A percentile compares a stretch with the other conserved stretches of the same genome.
Evolutionary conservation across 2,113 vertebrate genomes (phyloP).

Genomic region (Melanotaenia duboulayi): DNA sequence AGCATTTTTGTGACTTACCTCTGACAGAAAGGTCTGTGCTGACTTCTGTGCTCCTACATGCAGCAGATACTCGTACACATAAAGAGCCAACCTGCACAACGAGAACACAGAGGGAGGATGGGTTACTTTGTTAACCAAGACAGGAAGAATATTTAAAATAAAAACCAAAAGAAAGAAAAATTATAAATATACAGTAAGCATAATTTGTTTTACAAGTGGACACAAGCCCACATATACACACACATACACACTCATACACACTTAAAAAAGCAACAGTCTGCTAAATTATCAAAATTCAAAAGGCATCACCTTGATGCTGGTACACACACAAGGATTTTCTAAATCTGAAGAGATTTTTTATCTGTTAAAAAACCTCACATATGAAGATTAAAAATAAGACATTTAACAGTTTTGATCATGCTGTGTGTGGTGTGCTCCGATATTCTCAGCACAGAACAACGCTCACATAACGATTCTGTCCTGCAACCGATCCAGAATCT

Average conservation of each 20-base stretch:
- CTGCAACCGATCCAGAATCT: too few relatives aligned
- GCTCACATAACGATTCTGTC: too few relatives aligned
- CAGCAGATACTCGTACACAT: constrained; percentile 99
- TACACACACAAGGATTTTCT: too few relatives aligned
- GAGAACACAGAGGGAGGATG: constrained; percentile 24
- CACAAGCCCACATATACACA: constrained; percentile 3
- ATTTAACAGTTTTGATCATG: too few relatives aligned
- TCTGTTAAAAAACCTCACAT: too few relatives aligned
- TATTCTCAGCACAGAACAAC: too few relatives aligned
- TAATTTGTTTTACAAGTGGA: constrained; percentile 17
- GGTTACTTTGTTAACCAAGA: constrained; percentile 9
- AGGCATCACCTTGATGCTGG: constrained; percentile 21
- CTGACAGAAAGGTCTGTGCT: constrained; percentile 98
- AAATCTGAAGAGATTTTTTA: too few relatives aligned
- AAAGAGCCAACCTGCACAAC: constrained; percentile 92
- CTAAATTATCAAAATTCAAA: constrained; percentile 8
- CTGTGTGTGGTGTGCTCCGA: too few relatives aligned
- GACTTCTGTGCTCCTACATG: constrained; percentile 99
- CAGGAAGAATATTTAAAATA: neutral
- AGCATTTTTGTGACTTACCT: constrained; percentile 85
- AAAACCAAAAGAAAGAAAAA: too few relatives aligned
- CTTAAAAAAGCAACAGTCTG: neutral
- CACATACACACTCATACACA: neutral
- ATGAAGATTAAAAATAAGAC: too few relatives aligned
- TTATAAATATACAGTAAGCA: neutral